phyloP scores from a whole-genome alignment of 2,113 vertebrate genomes.

The Mormyrus lacerda region DNA sequence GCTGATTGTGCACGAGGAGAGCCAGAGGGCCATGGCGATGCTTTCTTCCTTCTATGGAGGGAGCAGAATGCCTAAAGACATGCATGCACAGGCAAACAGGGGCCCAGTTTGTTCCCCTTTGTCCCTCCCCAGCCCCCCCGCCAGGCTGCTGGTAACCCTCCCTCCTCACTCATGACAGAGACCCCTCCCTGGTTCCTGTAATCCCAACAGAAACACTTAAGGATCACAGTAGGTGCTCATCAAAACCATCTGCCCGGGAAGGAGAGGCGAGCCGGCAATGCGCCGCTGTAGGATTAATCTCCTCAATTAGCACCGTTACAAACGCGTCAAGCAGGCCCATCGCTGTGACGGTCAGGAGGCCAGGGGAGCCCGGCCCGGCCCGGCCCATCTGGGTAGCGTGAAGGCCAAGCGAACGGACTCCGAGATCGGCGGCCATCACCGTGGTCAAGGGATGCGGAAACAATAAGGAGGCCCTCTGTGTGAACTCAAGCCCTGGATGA shows the following conservation, averaged over 20 bases:
- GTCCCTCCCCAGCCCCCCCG: constrained; percentile 54
- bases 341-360: constrained; percentile 78
- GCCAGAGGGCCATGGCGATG: background rate
- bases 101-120: constrained; percentile 62
- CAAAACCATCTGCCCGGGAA: constrained; percentile 98
- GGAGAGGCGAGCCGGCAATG: constrained; percentile 42
- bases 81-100: constrained; percentile 50
- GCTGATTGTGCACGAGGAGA: background rate
- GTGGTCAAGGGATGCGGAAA: background rate
- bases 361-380: background rate
- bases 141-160: constrained; percentile 54
- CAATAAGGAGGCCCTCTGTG: background rate
- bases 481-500: background rate
- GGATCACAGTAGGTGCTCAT: constrained; percentile 99
- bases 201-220: constrained; percentile 99
- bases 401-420: background rate
- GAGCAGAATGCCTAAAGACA: constrained; percentile 56
- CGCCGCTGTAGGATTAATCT: constrained; percentile 80
- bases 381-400: background rate
- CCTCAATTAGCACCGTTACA: constrained; percentile 99
- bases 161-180: constrained; percentile 80
- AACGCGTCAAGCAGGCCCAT: constrained; percentile 88
- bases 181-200: constrained; percentile 90
- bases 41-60: constrained; percentile 51
- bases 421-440: background rate